Conservation (phyloP, 2,888 invertebrate genomes). For the Hypomecis punctinalis region DNA sequence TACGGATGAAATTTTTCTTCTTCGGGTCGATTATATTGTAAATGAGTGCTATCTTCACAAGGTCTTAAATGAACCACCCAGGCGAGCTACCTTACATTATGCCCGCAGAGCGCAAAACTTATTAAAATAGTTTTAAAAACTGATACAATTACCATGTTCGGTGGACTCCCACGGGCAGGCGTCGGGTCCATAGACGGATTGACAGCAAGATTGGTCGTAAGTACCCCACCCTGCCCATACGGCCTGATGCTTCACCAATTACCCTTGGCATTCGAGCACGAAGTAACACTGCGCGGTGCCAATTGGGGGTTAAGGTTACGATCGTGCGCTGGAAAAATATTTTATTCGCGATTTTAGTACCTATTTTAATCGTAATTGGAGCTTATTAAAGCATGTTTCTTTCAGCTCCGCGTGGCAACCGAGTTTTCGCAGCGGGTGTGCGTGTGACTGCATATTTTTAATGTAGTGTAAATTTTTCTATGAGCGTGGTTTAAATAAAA, state of each 20-base stretch:
- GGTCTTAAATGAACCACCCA: too few species aligned
- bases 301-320: slow-evolving; percentile 43
- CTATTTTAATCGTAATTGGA: slow-evolving; percentile 16
- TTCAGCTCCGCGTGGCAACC: slow-evolving; percentile 4
- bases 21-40: too few species aligned
- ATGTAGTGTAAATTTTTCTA: not conserved
- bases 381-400: slow-evolving; percentile 7
- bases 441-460: slow-evolving; percentile 7
- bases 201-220: slow-evolving; percentile 79
- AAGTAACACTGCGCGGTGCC: slow-evolving; percentile 57
- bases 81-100: too few species aligned
- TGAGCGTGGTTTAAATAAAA: too few species aligned
- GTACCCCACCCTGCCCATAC: slow-evolving; percentile 63
- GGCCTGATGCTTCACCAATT: slow-evolving; percentile 68
- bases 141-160: slow-evolving; percentile 47
- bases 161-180: slow-evolving; percentile 65
- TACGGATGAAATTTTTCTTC: too few species aligned
- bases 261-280: slow-evolving; percentile 75
- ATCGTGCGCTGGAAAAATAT: slow-evolving; percentile 40
- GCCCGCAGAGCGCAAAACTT: too few species aligned
- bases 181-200: slow-evolving; percentile 61
- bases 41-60: too few species aligned
- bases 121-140: slow-evolving; percentile 18
- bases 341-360: slow-evolving; percentile 21
- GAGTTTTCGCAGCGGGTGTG: not conserved